Conservation (phyloP, 2,888 invertebrate genomes). For the Lapara coniferarum region DNA sequence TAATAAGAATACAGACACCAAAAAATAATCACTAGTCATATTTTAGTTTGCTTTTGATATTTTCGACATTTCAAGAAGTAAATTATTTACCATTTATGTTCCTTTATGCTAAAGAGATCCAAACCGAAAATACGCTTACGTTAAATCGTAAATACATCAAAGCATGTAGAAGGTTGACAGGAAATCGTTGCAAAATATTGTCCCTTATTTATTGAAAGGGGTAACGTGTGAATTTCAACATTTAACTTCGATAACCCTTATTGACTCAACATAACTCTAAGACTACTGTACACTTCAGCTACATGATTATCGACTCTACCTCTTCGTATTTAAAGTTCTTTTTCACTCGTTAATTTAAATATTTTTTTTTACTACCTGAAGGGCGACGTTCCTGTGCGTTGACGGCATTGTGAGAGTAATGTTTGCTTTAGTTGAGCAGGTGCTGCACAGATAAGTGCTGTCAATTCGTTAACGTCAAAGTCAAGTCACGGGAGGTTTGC, state of each 20-base stretch:
- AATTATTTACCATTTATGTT: no score
- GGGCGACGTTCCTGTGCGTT: conserved; percentile 39
- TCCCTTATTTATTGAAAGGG: conserved; percentile 40
- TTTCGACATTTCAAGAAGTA: no score
- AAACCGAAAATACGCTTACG: conserved; percentile 36
- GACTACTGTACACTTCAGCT: neutral
- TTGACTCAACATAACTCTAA: neutral
- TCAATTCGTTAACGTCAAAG: conserved; percentile 69
- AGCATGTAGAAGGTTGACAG: conserved; percentile 46
- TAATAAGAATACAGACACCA: no score
- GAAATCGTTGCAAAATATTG: conserved; percentile 47
- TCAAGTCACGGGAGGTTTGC: conserved; percentile 28
- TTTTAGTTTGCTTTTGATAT: no score
- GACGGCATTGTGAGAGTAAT: conserved; percentile 22
- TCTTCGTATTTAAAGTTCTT: neutral
- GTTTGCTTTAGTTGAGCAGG: conserved; percentile 46
- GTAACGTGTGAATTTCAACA: conserved; percentile 12
- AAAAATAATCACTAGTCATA: no score
- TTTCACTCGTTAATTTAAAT: neutral
- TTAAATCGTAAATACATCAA: conserved; percentile 51
- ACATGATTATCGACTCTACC: conserved; percentile 7
- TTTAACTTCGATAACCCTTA: conserved; percentile 16
- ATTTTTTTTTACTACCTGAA: conserved; percentile 15
- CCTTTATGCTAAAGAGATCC: no score
- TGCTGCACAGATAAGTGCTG: conserved; percentile 58